These are phyloP conservation scores for Calyptommatus sinebrachiatus DNA, from an alignment of 2,113 vertebrate genomes.

Conservation along the genomic window DNA sequence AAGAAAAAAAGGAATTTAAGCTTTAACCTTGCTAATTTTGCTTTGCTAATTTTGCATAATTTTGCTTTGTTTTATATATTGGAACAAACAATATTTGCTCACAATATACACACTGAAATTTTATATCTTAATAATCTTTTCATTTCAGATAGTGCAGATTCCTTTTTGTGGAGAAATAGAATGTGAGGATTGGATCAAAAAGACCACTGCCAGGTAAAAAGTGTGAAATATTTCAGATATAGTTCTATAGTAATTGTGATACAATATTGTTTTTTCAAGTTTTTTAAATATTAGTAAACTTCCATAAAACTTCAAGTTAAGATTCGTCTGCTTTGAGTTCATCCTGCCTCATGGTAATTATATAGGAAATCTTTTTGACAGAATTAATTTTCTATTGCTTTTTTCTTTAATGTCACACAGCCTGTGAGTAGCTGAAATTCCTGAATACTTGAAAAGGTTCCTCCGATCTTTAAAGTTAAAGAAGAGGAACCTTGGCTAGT, in stretches of 20 bases:
- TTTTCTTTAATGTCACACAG: too few species aligned
- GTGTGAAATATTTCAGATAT: background rate
- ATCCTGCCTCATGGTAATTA: too few species aligned
- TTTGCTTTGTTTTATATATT: background rate
- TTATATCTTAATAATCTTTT: background rate
- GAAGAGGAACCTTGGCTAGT: too few species aligned
- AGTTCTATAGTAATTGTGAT: background rate
- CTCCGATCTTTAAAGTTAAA: too few species aligned
- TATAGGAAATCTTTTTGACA: background rate
- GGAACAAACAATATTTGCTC: background rate
- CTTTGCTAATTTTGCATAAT: too few species aligned
- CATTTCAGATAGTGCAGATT: conserved; percentile 88
- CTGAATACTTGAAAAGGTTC: too few species aligned
- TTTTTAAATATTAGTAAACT: background rate
- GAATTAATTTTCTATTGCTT: too few species aligned
- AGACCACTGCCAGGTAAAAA: conserved; percentile 91
- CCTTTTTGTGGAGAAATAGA: conserved; percentile 93
- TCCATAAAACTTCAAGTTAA: background rate
- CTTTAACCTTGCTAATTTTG: background rate
- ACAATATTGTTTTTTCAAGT: background rate
- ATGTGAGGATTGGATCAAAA: conserved; percentile 98
- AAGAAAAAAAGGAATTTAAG: background rate
- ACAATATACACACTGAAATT: background rate
- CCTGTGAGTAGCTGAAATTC: too few species aligned
- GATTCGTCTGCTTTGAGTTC: background rate